Base-by-base conservation (phyloP, 2,888 invertebrate species). In the Ormyrus pomaceus region DNA sequence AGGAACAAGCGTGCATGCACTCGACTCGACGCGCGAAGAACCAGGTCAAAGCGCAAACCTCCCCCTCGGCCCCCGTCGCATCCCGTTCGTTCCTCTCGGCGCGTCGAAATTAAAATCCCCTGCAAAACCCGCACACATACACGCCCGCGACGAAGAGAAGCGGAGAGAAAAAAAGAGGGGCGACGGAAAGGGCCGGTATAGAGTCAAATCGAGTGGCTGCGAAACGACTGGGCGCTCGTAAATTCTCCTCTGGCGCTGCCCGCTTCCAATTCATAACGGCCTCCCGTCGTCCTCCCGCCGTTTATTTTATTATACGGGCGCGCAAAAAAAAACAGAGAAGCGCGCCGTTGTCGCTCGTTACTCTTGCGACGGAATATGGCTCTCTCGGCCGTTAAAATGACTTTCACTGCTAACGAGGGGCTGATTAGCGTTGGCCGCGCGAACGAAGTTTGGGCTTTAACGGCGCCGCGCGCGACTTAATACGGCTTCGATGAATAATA, bases 71-170 rank as follows among this genome's bases (percentile, higher is more conserved):
- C 34, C 3, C 34, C 19, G n/a, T 19, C 19, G 19, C 19, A 2
- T 19, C 19, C 1, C 34, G 34, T 34, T 34, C 34, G 34, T 4
- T 34, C 34, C 34, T 34, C 34, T 34, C 34, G 34, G 4, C 51
- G 59, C 5, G 72, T 53, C 62, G 66, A 77, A 79, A 79, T 73
- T 74, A 79, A 79, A 65, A 75, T 59, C 55, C 61, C 71, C 45
- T 65, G 6, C 6, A 9, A 48, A 34, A 11, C 46, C 13, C 34
- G 46, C 19, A 51, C 55, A 69, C 7, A 58, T 8, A 46, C 58
- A 48, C 34, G 3, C 34, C 0, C 34, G 34, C 34, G 19, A 19
- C 62, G 34, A 75, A 45, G n/a, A 55, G 5, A 6, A 70, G 8
- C 1, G 7, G 5, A 7, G 5, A 51, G n/a, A 51, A 51, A 56